Conservation (phyloP, 2,888 invertebrate species). For the Nemotelus pantherinus region DNA sequence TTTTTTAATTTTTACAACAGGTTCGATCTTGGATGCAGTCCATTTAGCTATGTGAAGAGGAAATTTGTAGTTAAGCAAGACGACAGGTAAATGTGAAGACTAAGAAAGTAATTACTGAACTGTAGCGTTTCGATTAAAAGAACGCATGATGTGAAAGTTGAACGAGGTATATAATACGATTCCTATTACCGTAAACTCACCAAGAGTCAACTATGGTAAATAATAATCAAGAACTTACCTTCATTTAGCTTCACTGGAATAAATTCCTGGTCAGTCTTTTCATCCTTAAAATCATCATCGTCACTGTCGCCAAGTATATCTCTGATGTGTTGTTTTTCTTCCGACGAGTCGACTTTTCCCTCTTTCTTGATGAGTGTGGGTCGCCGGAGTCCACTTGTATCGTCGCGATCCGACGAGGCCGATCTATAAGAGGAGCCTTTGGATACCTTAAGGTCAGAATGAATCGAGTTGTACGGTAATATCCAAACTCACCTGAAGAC, state of each 20-base stretch:
- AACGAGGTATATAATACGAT: too few species aligned
- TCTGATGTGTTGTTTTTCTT: conserved; percentile 56
- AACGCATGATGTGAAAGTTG: too few species aligned
- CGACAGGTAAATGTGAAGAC: conserved; percentile 14
- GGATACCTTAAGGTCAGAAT: neutral
- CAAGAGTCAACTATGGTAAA: too few species aligned
- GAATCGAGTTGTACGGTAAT: neutral
- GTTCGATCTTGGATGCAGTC: conserved; percentile 31
- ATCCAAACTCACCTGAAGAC: conserved; percentile 4
- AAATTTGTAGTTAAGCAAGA: conserved; percentile 3
- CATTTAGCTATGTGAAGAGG: conserved; percentile 42
- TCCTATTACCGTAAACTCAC: too few species aligned
- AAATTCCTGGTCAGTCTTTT: conserved; percentile 59
- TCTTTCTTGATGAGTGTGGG: conserved; percentile 58
- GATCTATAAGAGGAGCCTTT: conserved; percentile 35
- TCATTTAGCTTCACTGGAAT: conserved; percentile 60
- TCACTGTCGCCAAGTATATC: conserved; percentile 60
- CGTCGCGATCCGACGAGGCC: conserved; percentile 51
- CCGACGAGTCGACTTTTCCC: conserved; percentile 57
- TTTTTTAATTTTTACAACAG: conserved; percentile 30
- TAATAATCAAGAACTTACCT: conserved; percentile 53
- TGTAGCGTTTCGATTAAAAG: too few species aligned
- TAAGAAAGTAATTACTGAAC: neutral
- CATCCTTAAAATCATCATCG: conserved; percentile 57
- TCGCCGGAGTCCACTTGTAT: conserved; percentile 55